phyloP scores from a whole-genome alignment of 2,797 vertebrate genomes.

The Nyctibius grandis region DNA sequence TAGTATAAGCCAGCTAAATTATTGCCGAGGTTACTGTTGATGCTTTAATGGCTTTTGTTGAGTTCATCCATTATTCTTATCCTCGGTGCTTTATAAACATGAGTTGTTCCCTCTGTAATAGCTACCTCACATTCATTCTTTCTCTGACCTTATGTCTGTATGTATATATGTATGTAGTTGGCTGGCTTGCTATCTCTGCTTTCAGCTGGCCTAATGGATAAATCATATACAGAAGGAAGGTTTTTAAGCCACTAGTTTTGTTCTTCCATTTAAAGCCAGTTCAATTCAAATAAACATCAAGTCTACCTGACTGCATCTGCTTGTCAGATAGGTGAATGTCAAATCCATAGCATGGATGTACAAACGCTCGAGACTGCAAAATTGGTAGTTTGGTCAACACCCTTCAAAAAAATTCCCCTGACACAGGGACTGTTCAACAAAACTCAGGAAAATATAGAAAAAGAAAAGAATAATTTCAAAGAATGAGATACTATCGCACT shows the following conservation, averaged over 20 bases:
- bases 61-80: slow-evolving; percentile 6
- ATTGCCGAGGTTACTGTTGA: neutral
- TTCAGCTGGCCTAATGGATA: slow-evolving; percentile 21
- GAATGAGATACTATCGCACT: neutral
- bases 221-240: neutral
- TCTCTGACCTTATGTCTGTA: neutral
- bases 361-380: accelerated
- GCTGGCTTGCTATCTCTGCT: neutral
- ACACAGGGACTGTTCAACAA: accelerated
- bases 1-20: neutral
- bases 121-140: neutral
- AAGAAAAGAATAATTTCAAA: too few species aligned
- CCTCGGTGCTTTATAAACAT: neutral
- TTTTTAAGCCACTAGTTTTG: neutral
- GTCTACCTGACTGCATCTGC: slow-evolving; percentile 1
- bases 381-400: neutral
- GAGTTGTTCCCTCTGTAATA: neutral
- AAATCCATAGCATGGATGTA: neutral
- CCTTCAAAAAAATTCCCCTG: neutral
- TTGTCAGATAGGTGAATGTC: neutral
- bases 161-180: neutral
- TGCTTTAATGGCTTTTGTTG: slow-evolving; percentile 31
- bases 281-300: slow-evolving; percentile 23
- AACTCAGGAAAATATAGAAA: neutral
- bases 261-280: neutral